phyloP scores from a whole-genome alignment of 2,888 invertebrate species.

The Camptogramma bilineatum region DNA sequence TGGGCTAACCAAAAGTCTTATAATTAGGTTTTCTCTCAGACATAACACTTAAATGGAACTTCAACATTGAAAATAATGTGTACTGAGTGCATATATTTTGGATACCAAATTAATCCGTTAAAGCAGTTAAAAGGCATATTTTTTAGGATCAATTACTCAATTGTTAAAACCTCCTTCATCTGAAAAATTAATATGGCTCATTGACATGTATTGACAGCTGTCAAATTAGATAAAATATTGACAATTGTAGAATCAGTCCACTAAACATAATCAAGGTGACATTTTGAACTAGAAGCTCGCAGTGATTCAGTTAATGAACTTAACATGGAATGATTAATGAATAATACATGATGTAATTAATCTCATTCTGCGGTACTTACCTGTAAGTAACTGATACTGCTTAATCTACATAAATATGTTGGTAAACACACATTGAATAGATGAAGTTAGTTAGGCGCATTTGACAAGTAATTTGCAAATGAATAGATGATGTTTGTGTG shows the following conservation, averaged over 20 bases:
- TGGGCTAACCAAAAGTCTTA: neutral
- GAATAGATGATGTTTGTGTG: neutral
- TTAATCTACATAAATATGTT: constrained; percentile 2
- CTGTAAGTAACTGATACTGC: constrained; percentile 14
- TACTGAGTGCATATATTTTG: too few relatives aligned
- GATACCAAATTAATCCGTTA: too few relatives aligned
- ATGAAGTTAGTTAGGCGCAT: constrained; percentile 4
- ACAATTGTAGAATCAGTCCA: too few relatives aligned
- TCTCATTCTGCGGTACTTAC: constrained; percentile 34
- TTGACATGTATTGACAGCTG: too few relatives aligned
- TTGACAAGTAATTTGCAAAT: constrained; percentile 18
- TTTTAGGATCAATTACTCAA: too few relatives aligned
- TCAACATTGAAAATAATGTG: too few relatives aligned
- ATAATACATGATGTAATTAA: constrained; percentile 41
- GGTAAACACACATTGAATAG: constrained; percentile 15
- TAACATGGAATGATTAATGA: constrained; percentile 38
- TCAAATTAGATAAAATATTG: too few relatives aligned
- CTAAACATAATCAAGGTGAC: constrained; percentile 4
- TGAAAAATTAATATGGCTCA: too few relatives aligned
- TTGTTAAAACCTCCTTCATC: too few relatives aligned
- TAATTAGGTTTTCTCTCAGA: neutral
- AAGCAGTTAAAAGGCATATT: too few relatives aligned
- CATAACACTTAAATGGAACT: too few relatives aligned
- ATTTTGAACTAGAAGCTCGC: constrained; percentile 17
- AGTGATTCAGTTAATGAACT: constrained; percentile 33